Evolutionary conservation across 2,113 vertebrate species (phyloP), one percentile per base, ranked within the genome.

Genomic region (Hiodon tergisus): DNA sequence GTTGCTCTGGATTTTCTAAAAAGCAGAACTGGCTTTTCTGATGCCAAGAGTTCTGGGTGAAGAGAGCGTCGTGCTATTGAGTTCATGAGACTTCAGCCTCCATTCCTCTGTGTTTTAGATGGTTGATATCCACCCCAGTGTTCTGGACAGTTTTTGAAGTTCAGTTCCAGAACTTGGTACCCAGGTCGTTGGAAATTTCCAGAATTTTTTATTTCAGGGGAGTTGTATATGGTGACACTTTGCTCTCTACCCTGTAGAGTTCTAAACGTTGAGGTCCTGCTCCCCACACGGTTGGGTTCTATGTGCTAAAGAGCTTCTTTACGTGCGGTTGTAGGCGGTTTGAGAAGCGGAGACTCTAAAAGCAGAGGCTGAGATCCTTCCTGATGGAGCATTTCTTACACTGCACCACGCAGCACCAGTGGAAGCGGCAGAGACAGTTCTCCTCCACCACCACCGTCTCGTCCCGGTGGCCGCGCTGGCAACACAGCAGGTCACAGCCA

Each of bases 321-420:
- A 0, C 51, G 17, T 16, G 68, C 52, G 17, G 14, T 16, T 3
- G 10, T 17, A 17, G 52, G 67, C 57, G 10, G 55, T 70, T 67
- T 62, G 14, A 83, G 74, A 83, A 67, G 71, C 82, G n/a, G 54
- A 31, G 31, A 31, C 31, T 31, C 31, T 31, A 31, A 31, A 31
- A 31, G 31, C 31, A 84, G 59, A 81, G 82, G 73, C 90, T 94
- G 82, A 94, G 89, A 67, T 94, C 90, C 80, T 92, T 92, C n/a
- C 84, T 90, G 72, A 93, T 90, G 0, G 89, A 87, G 78, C 94
- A 95, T 73, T 90, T 92, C 77, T 93, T 91, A 80, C 94, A 95
- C 75, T 94, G 92, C 59, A 95, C 94, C 63, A 93, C 91, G 0
- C 94, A 95, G 87, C 94, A 95, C 94, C 93, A 95, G 83, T 94